phyloP scores from a whole-genome alignment of 2,888 invertebrate genomes.

The Dicyrtomina minuta region DNA sequence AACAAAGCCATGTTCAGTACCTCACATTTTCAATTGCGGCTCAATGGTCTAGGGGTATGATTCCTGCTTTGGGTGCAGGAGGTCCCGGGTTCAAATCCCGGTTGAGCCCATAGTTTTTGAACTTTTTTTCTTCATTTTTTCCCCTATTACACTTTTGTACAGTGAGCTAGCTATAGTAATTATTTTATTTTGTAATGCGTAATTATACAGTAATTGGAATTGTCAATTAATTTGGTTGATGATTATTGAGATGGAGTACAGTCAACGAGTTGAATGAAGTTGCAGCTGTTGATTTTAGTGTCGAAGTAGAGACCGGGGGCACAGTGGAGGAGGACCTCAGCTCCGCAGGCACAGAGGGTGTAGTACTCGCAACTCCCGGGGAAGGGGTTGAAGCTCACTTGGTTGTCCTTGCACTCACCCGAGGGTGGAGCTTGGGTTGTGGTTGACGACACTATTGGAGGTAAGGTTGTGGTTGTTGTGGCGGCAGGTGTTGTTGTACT shows the following conservation, averaged over 20 bases:
- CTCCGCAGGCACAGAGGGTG: constrained; percentile 46
- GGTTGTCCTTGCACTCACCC: constrained; percentile 37
- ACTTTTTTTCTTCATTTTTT: constrained; percentile 25
- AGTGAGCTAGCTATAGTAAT: too few species aligned
- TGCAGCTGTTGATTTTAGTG: constrained; percentile 39
- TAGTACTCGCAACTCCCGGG: constrained; percentile 40
- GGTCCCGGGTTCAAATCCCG: constrained; percentile 46
- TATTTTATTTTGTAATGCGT: too few species aligned
- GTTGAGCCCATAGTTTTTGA: constrained; percentile 31
- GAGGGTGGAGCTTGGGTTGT: neutral
- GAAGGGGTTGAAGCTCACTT: constrained; percentile 41
- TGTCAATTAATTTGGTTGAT: too few species aligned
- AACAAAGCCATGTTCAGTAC: too few species aligned
- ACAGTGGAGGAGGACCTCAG: constrained; percentile 41
- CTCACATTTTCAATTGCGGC: constrained; percentile 20
- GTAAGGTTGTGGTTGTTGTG: constrained; percentile 4
- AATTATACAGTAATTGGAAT: too few species aligned
- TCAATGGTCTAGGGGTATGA: constrained; percentile 43
- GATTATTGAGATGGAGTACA: neutral
- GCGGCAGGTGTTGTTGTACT: neutral
- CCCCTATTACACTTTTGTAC: too few species aligned
- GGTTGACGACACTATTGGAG: constrained; percentile 11
- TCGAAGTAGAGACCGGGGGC: constrained; percentile 46
- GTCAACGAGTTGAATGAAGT: constrained; percentile 45
- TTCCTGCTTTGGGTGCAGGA: constrained; percentile 44